These are phyloP conservation scores for Rhynchotus rufescens DNA, from an alignment of 2,797 vertebrate species.

Conservation along the genomic window DNA sequence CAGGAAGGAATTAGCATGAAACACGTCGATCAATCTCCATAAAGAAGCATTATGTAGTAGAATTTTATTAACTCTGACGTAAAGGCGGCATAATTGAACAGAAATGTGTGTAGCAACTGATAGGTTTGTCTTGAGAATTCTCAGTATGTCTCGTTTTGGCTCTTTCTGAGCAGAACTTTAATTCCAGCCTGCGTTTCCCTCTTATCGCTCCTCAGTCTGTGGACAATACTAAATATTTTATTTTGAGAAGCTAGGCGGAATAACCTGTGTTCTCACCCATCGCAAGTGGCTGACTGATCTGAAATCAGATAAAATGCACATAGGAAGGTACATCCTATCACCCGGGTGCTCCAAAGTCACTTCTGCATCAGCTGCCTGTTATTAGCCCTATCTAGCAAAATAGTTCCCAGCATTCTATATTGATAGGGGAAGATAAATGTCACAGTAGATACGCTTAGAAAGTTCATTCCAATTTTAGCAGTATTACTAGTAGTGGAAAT, in stretches of 20 bases:
- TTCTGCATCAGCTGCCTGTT: constrained; percentile 35
- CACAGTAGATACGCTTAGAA: constrained; percentile 41
- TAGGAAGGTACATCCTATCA: background rate
- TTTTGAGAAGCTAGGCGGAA: constrained; percentile 13
- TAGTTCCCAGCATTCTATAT: constrained; percentile 23
- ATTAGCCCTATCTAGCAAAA: constrained; percentile 44
- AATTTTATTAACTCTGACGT: constrained; percentile 54
- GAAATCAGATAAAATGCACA: constrained; percentile 36
- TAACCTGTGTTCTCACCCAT: constrained; percentile 8
- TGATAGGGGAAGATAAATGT: constrained; percentile 55
- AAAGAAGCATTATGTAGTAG: constrained; percentile 41
- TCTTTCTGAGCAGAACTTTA: constrained; percentile 20
- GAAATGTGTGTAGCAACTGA: constrained; percentile 37
- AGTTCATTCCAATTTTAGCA: constrained; percentile 45
- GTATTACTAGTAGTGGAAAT: constrained; percentile 36
- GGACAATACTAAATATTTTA: constrained; percentile 19
- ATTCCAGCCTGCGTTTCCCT: constrained; percentile 15
- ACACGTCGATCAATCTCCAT: constrained; percentile 69
- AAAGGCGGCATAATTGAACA: constrained; percentile 27
- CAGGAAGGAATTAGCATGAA: constrained; percentile 73
- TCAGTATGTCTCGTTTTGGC: background rate
- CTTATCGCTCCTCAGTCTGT: background rate
- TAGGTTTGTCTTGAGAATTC: constrained; percentile 27
- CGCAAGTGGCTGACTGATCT: background rate
- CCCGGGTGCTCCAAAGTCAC: background rate